These are phyloP conservation scores for Coreius guichenoti DNA, from an alignment of 2,797 vertebrate genomes.

Conservation along the genomic window DNA sequence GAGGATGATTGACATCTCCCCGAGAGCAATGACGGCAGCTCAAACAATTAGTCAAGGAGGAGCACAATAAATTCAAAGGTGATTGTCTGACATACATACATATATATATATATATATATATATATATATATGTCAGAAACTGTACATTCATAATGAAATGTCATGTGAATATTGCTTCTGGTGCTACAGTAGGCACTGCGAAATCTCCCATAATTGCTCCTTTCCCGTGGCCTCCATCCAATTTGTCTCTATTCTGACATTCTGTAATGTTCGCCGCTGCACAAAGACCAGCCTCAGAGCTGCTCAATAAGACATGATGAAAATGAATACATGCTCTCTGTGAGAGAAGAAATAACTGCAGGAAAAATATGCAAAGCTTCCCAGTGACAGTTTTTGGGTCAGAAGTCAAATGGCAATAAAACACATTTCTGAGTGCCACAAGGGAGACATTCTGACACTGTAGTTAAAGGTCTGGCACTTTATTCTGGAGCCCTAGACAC, in stretches of 20 bases:
- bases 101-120: no score
- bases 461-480: not conserved
- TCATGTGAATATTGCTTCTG: not conserved
- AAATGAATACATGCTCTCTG: constrained; percentile 2
- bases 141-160: not conserved
- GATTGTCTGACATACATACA: not conserved
- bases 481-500: not conserved
- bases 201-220: constrained; percentile 62
- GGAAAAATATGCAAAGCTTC: not conserved
- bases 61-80: not conserved
- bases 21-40: not conserved
- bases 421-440: not conserved
- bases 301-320: constrained; percentile 31
- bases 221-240: constrained; percentile 63
- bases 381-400: constrained; percentile 14
- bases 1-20: constrained; percentile 20
- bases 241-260: constrained; percentile 72
- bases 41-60: not conserved
- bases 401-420: constrained; percentile 22
- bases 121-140: not conserved
- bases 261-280: constrained; percentile 48
- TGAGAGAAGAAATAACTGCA: not conserved
- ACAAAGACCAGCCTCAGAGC: constrained; percentile 15
- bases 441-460: constrained; percentile 5
- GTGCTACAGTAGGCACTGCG: not conserved